phyloP scores from a whole-genome alignment of 2,113 vertebrate genomes.

The Etia nguti region DNA sequence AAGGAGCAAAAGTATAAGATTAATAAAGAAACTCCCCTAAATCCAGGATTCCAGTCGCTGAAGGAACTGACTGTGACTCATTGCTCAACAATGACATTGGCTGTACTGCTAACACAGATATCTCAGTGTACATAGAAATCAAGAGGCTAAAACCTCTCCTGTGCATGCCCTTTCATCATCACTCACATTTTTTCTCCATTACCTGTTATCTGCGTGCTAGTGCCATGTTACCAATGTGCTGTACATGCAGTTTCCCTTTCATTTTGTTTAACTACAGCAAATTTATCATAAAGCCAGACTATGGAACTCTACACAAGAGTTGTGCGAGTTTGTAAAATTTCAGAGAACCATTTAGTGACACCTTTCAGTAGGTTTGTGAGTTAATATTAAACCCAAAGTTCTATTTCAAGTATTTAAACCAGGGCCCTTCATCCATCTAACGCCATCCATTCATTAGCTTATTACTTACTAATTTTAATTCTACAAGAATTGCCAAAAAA shows the following conservation, averaged over 20 bases:
- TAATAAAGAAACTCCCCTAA: conserved; percentile 11
- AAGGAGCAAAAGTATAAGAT: conserved; percentile 1
- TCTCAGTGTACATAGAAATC: not conserved
- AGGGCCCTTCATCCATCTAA: not conserved
- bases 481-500: not conserved
- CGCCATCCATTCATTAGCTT: not conserved
- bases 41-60: not conserved
- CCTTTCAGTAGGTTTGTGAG: not conserved
- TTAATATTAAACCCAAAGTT: not conserved
- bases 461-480: not conserved
- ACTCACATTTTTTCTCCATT: not conserved
- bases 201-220: not conserved
- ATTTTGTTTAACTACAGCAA: not conserved
- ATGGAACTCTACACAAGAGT: not conserved
- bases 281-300: not conserved
- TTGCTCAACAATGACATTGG: not conserved
- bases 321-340: not conserved
- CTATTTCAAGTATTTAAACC: not conserved
- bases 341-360: not conserved
- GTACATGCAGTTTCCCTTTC: not conserved
- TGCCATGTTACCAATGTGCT: not conserved
- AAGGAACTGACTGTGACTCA: not conserved
- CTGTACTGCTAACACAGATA: not conserved
- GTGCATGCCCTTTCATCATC: not conserved
- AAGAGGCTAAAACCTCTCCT: not conserved